Base-by-base conservation (phyloP, 2,113 vertebrate species). In the Pachycephala philippinensis region DNA sequence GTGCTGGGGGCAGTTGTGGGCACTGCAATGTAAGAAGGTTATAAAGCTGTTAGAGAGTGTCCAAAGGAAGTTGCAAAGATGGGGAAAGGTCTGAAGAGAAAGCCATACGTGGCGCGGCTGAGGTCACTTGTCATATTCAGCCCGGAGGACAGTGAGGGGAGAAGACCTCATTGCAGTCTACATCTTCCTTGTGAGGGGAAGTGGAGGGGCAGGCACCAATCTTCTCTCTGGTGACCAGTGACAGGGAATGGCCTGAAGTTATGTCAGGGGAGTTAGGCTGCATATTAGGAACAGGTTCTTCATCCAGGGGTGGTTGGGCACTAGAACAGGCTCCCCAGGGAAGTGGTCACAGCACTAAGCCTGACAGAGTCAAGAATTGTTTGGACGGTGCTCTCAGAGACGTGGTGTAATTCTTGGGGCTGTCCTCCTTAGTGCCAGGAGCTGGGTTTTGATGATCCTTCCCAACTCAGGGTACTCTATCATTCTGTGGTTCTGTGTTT, bases 191-290 rank as follows among this genome's bases (percentile, higher is more conserved):
- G 19, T 13, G 15, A 30, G n/a, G 24, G 27, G 11, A 68, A 54
- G n/a, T 1, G 0, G 1, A 39, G 15, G 28, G 23, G 10, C n/a
- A 54, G 27, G 16, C 19, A 78, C 40, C 6, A 10, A 6, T 53
- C 39, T 60, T 17, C 31, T 68, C 39, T n/a, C 64, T 54, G 9
- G 16, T 56, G 40, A 49, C 20, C 24, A 18, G 57, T 47, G 11
- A 27, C 16, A 56, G n/a, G 49, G 13, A 40, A 42, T 42, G 9
- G 21, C 17, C 68, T 71, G 21, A 49, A 10, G 9, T 18, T 64
- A 21, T 56, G 35, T 56, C 35, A 49, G 57, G 21, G 30, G 14
- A 35, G 14, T 49, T 63, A 35, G 11, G 40, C 31, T 71, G 49
- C 17, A 11, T 63, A 15, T 49, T 40, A 56, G 57, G 21, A 35